Percentiles rank a stretch among this genome's conserved stretches.
These are phyloP conservation scores for Agapostemon virescens DNA, from an alignment of 2,888 invertebrate species.

Conservation along the genomic window DNA sequence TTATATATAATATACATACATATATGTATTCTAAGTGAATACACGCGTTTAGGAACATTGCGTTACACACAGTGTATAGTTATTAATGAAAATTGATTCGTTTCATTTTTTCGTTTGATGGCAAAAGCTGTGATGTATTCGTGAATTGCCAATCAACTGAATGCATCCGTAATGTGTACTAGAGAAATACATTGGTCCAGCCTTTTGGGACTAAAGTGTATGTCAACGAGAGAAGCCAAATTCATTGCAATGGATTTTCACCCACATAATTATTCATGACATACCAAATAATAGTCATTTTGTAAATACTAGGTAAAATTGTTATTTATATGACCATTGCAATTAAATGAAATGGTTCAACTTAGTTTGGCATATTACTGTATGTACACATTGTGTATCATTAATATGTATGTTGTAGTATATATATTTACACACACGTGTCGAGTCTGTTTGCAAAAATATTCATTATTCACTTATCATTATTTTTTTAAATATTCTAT, in stretches of 20 bases:
- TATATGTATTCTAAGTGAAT: neutral
- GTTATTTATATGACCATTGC: conserved; percentile 54
- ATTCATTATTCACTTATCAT: too few relatives aligned
- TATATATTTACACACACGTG: neutral
- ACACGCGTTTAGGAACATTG: neutral
- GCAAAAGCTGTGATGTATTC: conserved; percentile 50
- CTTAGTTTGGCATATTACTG: conserved; percentile 42
- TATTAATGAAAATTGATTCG: neutral
- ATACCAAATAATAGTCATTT: conserved; percentile 36
- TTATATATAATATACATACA: neutral
- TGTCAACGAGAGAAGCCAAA: conserved; percentile 46
- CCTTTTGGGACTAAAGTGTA: conserved; percentile 21
- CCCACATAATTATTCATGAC: conserved; percentile 34
- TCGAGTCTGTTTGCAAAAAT: neutral
- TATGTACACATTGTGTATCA: conserved; percentile 37
- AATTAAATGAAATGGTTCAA: conserved; percentile 48
- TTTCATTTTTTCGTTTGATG: conserved; percentile 7
- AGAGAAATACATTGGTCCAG: conserved; percentile 26
- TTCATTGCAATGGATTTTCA: conserved; percentile 45
- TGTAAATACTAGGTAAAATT: conserved; percentile 52
- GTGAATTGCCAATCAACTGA: conserved; percentile 20
- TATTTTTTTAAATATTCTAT: conserved; percentile 20
- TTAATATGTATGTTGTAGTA: conserved; percentile 13
- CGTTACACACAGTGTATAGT: neutral
- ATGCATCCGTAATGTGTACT: conserved; percentile 35